phyloP scores from a whole-genome alignment of 2,888 invertebrate genomes.

The Sinotaia quadrata region DNA sequence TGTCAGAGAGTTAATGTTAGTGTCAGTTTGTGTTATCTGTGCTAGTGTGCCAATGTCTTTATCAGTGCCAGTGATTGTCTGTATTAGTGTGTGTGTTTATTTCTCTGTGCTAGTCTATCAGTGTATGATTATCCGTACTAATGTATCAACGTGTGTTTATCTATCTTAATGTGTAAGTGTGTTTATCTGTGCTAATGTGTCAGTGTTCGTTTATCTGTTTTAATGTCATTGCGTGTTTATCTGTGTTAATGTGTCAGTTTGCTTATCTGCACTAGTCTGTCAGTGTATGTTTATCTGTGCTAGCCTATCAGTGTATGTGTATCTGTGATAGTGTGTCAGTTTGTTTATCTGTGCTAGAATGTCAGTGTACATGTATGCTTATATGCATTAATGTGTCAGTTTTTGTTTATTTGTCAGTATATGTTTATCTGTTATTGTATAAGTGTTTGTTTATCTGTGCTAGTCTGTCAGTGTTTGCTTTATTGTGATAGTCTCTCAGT shows the following conservation, averaged over 20 bases:
- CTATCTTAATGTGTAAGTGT: constrained; percentile 16
- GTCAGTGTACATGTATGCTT: background rate
- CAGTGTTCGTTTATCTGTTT: constrained; percentile 15
- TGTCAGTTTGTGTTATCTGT: background rate
- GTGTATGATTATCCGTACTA: background rate
- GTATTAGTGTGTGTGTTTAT: background rate
- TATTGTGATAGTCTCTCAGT: too few species aligned
- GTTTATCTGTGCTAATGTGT: constrained; percentile 22
- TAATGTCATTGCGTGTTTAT: constrained; percentile 17
- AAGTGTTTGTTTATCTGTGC: background rate
- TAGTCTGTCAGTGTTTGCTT: background rate
- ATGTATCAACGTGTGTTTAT: constrained; percentile 1
- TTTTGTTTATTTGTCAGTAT: background rate
- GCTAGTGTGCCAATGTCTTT: background rate
- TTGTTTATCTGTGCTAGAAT: background rate
- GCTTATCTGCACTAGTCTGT: background rate
- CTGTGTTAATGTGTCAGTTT: background rate
- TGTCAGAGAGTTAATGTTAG: too few species aligned
- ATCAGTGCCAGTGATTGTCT: background rate
- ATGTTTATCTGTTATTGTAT: background rate
- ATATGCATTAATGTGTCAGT: background rate
- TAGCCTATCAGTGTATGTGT: background rate
- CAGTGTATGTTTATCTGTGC: background rate
- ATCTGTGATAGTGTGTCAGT: background rate
- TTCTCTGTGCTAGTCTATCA: background rate